Base-by-base conservation (phyloP, 2,888 invertebrate species). In the Myathropa florea region DNA sequence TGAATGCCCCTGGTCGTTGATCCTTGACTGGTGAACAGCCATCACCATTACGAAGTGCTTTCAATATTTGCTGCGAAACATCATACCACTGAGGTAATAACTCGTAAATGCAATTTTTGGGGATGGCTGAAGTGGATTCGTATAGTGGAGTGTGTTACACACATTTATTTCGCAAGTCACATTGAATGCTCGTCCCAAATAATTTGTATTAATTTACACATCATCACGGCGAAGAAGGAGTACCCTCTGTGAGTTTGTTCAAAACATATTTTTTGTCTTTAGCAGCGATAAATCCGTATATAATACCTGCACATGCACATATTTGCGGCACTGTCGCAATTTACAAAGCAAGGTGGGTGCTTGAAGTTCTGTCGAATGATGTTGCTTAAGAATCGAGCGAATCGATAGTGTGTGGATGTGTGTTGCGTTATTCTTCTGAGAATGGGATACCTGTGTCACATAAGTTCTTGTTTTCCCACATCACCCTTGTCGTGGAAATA, bases 401-500 rank as follows among this genome's bases (percentile, higher is more conserved):
- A 46, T n/a, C 18, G 4, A 0, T 7, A 18, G 7, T 1, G 9
- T 18, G 46, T n/a, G 2, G 2, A 7, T 12, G 46, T 46, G 46
- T 46, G 46, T 7, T 18, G 46, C 18, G 18, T n/a, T 46, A 53
- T 73, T 65, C 73, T 84, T 57, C 65, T 65, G 18, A 68, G 77
- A 82, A 82, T 70, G 70, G 68, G 76, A 82, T 82, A 79, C 83
- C 83, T 79, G 65, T 86, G 86, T 83, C 86, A 86, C 64, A 79
- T 86, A 60, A 83, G 75, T 70, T 59, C 73, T 75, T 78, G 86
- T 86, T 86, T 86, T 86, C 86, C 83, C 82, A 83, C 86, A 86
- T 86, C 86, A 86, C 86, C 83, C 86, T 83, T 75, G 82, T 67
- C 83, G 86, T 79, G 86, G 64, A 86, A 86, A 86, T 70, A 82